A percentile compares a stretch with the other conserved stretches of the same genome.
These are phyloP conservation scores for Laothoe populi DNA, from an alignment of 2,888 invertebrate genomes.

Conservation along the genomic window DNA sequence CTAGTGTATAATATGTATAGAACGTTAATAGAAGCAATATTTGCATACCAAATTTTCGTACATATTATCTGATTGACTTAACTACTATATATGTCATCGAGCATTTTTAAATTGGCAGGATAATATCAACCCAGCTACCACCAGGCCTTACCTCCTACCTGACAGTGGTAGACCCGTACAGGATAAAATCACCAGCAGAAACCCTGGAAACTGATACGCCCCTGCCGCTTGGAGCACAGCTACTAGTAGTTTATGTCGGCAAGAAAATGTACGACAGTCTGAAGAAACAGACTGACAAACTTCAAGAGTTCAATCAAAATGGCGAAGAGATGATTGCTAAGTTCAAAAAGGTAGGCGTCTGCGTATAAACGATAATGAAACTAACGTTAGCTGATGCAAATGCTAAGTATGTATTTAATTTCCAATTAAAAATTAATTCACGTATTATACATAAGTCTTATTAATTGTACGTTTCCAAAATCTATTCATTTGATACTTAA, in stretches of 20 bases:
- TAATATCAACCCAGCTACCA: conserved; percentile 91
- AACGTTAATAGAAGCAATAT: too few relatives aligned
- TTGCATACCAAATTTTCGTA: too few relatives aligned
- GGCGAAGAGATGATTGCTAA: conserved; percentile 74
- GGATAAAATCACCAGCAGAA: conserved; percentile 93
- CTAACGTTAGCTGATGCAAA: too few relatives aligned
- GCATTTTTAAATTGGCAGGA: conserved; percentile 78
- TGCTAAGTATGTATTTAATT: too few relatives aligned
- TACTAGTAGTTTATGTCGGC: conserved; percentile 91
- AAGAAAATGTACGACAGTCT: conserved; percentile 85
- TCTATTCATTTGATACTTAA: background rate
- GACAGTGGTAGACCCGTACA: conserved; percentile 92
- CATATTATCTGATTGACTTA: too few relatives aligned
- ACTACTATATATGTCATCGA: too few relatives aligned
- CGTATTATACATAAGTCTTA: too few relatives aligned
- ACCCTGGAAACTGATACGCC: conserved; percentile 87
- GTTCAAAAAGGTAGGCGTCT: conserved; percentile 68
- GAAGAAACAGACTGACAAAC: conserved; percentile 60
- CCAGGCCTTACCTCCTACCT: conserved; percentile 91
- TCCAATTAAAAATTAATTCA: too few relatives aligned
- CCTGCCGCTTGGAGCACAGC: conserved; percentile 91
- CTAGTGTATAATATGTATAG: too few relatives aligned
- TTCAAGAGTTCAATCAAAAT: conserved; percentile 69
- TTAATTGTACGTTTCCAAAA: too few relatives aligned
- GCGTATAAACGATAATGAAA: background rate